Conservation (phyloP, 2,113 vertebrate species). For the Rana temporaria region DNA sequence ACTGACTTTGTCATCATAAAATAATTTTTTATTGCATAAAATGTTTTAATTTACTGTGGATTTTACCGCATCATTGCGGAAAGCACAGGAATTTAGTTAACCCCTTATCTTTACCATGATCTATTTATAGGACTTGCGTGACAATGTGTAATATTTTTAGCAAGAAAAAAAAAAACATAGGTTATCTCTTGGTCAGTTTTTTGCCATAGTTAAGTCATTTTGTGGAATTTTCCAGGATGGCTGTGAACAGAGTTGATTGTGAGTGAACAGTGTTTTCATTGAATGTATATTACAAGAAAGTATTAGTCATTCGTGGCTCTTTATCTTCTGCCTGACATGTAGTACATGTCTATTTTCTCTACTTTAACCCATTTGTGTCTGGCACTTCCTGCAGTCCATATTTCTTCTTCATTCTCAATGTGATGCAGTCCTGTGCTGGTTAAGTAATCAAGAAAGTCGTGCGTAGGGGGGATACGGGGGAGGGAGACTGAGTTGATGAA, state of each 20-base stretch:
- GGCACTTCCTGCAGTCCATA: slow-evolving; percentile 19
- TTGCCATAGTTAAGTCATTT: not conserved
- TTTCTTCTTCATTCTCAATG: not conserved
- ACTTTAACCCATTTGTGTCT: slow-evolving; percentile 41
- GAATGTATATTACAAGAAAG: slow-evolving; percentile 54
- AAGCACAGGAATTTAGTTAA: too few species aligned
- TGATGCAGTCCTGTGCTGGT: slow-evolving; percentile 30
- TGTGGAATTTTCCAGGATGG: not conserved
- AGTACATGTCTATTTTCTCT: slow-evolving; percentile 14
- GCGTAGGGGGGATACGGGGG: slow-evolving; percentile 62
- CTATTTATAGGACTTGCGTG: too few species aligned
- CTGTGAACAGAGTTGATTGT: not conserved
- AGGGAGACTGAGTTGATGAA: slow-evolving; percentile 65
- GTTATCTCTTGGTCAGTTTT: slow-evolving; percentile 5
- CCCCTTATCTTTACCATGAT: too few species aligned
- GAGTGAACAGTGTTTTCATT: not conserved
- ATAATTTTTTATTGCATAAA: too few species aligned
- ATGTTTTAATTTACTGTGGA: too few species aligned
- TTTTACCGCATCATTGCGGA: too few species aligned
- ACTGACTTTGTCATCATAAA: too few species aligned
- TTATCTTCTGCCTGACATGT: slow-evolving; percentile 71
- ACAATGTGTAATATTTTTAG: not conserved
- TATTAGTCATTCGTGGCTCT: slow-evolving; percentile 76
- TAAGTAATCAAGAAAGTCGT: slow-evolving; percentile 69
- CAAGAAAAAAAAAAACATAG: not conserved